phyloP scores from a whole-genome alignment of 2,113 vertebrate species.

The Dipodomys ordii region DNA sequence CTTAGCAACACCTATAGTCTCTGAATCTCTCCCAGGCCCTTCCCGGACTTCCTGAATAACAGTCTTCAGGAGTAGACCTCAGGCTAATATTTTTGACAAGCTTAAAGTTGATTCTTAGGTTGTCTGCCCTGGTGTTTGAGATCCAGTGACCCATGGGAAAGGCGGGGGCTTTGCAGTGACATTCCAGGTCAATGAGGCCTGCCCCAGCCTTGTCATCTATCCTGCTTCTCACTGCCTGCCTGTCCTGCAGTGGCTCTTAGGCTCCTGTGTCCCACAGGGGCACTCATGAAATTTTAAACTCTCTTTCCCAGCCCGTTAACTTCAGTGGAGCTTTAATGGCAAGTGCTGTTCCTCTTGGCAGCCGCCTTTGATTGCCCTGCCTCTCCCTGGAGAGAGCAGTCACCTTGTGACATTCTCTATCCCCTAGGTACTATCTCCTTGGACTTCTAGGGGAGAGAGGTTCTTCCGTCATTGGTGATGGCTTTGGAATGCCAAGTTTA shows the following conservation, averaged over 20 bases:
- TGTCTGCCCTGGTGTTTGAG: not conserved
- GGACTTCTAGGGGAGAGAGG: not conserved
- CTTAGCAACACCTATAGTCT: not conserved
- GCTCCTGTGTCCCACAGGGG: not conserved
- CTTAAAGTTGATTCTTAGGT: not conserved
- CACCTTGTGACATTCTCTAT: not conserved
- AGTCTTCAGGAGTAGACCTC: not conserved
- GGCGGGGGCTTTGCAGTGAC: not conserved
- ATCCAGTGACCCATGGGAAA: not conserved
- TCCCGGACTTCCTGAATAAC: not conserved
- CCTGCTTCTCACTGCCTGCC: not conserved
- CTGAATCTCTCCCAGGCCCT: too few relatives aligned
- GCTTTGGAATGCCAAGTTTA: conserved; percentile 39
- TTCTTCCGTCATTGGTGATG: not conserved
- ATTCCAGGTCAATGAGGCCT: not conserved
- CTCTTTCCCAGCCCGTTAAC: not conserved
- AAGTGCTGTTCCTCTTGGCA: not conserved
- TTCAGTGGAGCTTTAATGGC: not conserved
- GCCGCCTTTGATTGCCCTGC: not conserved
- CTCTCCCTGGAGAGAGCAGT: not conserved
- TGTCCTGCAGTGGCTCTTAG: fast-evolving
- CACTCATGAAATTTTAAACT: not conserved
- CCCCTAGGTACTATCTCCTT: not conserved
- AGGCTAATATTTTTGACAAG: not conserved
- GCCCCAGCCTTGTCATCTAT: not conserved